Evolutionary conservation across 2,888 invertebrate genomes (phyloP), one percentile per base, ranked within the genome.

Genomic region (Cheilosia grossa): DNA sequence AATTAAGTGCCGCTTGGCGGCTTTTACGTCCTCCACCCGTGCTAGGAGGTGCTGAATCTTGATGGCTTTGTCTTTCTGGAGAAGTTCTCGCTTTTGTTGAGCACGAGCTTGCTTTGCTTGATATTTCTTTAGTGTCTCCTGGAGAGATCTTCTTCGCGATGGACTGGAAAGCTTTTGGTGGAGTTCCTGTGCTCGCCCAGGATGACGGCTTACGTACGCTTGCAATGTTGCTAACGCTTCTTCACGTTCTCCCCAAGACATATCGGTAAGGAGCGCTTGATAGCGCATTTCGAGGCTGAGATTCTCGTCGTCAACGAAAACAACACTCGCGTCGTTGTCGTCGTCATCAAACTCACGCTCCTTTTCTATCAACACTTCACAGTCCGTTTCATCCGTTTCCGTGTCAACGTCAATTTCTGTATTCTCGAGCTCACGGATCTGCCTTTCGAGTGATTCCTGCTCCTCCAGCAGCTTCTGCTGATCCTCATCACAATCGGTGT

Each of bases 111-210:
- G 98, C 90, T 98, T 98, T 0, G 96, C 96, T 91, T 98, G 97
- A 88, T 98, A 96, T 83, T 94, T 93, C 67, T 94, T 92, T 21
- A 97, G 91, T 0, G 97, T 97, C 89, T 97, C 97, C 30, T 96
- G 95, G n/a, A 97, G 89, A n/a, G 96, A 96, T 87, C 96, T 95
- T 47, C 96, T 94, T n/a, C 97, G 93, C 1, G 97, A 96, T 0
- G 98, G 98, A 58, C 97, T 97, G 0, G 98, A 98, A 0, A 99
- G 93, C 90, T 98, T 99, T 88, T 98, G 98, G 91, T 98, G 98
- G 54, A 99, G 93, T 88, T 98, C 97, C 80, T 97, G 94, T 0
- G 98, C 98, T 69, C 98, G 89, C 66, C 98, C 98, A 0, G 99
- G 98, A 90, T 97, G 97, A n/a, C 98, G 94, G 0, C 96, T 96